Evolutionary conservation across 2,797 vertebrate genomes (phyloP), one percentile per base, ranked within the genome.

Genomic region (Danio aesculapii): DNA sequence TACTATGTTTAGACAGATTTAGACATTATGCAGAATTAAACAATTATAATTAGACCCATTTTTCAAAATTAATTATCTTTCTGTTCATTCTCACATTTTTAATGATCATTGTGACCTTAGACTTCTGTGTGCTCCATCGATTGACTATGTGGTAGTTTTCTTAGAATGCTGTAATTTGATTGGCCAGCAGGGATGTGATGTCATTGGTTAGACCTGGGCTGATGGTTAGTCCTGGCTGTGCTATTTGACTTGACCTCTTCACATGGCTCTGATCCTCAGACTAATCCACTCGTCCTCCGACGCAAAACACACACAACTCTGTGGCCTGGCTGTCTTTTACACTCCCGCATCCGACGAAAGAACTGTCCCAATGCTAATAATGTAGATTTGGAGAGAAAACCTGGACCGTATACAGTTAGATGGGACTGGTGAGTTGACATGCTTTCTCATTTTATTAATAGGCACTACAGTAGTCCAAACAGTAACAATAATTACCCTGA

Each of bases 201-300:
- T 44, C 39, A 73, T 74, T 75, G 64, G 77, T 64, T 75, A 57
- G 19, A 59, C 63, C 30, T 30, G 17, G 41, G 43, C 61, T 17
- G 67, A 44, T 46, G 46, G 47, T 43, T 59, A 70, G 21, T 17
- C 44, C 66, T 17, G 21, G 44, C 21, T 64, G 61, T 64, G 19
- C 30, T 44, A 75, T 83, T 76, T 75, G 58, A 58, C 62, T 72
- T 75, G 59, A 43, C 62, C 21, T 52, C 76, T 74, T 63, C 44
- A n/a, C 55, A 53, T 69, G 39, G 63, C 76, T 39, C 63, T 19
- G 49, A 19, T 59, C 70, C 58, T 61, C 8, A 39, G 58, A 72
- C 41, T 83, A 75, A 83, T 83, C 77, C 64, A 16, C 41, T 46
- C n/a, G n/a, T 44, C 64, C 44, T 66, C 50, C 47, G 64, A 47